A percentile compares a stretch with the other conserved stretches of the same genome.
Conservation (phyloP, 2,888 invertebrate genomes). For the Theodoxus fluviatilis region DNA sequence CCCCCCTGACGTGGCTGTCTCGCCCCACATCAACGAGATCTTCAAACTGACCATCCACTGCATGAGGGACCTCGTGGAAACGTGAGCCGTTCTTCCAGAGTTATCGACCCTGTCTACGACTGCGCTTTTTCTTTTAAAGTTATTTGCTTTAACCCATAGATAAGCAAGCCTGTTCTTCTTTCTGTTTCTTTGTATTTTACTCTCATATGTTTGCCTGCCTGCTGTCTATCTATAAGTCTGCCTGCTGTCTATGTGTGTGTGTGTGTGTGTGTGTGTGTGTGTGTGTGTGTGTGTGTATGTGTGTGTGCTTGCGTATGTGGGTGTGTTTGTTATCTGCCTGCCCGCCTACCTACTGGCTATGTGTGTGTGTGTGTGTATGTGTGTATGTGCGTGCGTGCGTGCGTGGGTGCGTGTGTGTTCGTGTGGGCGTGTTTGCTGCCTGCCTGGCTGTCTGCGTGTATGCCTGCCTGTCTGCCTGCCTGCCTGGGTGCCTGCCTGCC, state of each 20-base stretch:
- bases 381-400: too few species aligned
- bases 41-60: conserved; percentile 77
- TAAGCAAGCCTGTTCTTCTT: too few species aligned
- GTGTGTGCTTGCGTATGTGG: too few species aligned
- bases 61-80: conserved; percentile 78
- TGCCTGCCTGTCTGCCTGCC: neutral
- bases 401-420: too few species aligned
- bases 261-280: neutral
- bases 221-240: neutral
- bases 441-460: neutral
- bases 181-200: too few species aligned
- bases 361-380: too few species aligned
- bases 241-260: neutral
- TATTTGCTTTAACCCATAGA: too few species aligned
- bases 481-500: too few species aligned
- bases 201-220: too few species aligned
- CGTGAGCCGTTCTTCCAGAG: conserved; percentile 65
- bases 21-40: conserved; percentile 78
- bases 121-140: neutral
- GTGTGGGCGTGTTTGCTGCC: neutral
- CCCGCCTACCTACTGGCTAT: neutral
- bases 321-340: too few species aligned
- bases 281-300: neutral
- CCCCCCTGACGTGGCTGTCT: conserved; percentile 77
- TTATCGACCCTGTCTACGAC: neutral